These are phyloP conservation scores for Tridacna crocea DNA, from an alignment of 2,888 invertebrate genomes.

Conservation along the genomic window DNA sequence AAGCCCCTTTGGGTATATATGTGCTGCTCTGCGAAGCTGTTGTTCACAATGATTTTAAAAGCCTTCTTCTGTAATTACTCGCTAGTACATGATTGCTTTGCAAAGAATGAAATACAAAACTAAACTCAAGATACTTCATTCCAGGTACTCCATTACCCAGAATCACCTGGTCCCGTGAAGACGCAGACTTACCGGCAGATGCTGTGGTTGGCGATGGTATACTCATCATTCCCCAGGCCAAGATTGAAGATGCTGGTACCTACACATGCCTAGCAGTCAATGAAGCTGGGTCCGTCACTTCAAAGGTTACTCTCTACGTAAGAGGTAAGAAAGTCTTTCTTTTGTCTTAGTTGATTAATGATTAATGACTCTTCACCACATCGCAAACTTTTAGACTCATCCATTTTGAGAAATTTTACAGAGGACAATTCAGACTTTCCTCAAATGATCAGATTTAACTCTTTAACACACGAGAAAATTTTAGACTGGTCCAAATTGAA, in stretches of 20 bases:
- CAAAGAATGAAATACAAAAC: no score
- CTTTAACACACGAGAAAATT: no score
- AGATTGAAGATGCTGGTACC: constrained; percentile 88
- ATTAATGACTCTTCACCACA: background rate
- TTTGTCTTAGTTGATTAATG: background rate
- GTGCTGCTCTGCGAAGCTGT: no score
- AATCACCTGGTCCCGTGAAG: constrained; percentile 88
- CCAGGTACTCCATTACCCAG: constrained; percentile 81
- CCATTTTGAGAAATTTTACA: no score
- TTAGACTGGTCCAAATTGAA: no score
- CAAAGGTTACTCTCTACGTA: constrained; percentile 85
- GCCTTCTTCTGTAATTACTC: background rate
- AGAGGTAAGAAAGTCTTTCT: constrained; percentile 63
- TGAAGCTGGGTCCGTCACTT: constrained; percentile 85
- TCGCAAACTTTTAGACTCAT: no score
- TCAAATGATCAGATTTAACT: no score
- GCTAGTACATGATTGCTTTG: no score
- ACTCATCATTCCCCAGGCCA: constrained; percentile 87
- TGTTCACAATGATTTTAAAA: background rate
- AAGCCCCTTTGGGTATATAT: no score
- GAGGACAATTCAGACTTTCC: no score
- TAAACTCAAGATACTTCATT: background rate
- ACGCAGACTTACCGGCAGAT: constrained; percentile 75
- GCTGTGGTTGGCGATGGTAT: constrained; percentile 86
- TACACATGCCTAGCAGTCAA: constrained; percentile 89